Evolutionary conservation across 2,888 invertebrate genomes (phyloP).

Genomic region (Himalopsyche tibetana): DNA sequence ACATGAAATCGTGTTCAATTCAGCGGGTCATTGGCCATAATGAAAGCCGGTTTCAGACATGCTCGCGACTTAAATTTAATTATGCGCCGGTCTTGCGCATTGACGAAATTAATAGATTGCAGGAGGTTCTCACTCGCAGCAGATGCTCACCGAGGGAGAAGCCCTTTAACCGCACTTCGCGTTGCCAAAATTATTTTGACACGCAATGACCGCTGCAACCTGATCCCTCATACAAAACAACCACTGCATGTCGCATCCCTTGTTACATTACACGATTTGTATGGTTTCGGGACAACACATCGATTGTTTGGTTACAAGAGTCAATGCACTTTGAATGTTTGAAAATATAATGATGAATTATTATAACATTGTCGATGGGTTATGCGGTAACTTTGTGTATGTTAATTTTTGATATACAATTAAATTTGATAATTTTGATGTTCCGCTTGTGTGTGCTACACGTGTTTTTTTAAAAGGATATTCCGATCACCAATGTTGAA

Average conservation of each 20-base stretch:
- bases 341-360: too few species aligned
- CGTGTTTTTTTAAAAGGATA: too few species aligned
- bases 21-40: not conserved
- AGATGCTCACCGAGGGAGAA: slow-evolving; percentile 9
- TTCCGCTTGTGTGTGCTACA: too few species aligned
- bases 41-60: not conserved
- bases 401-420: too few species aligned
- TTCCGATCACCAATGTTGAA: too few species aligned
- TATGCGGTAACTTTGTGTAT: too few species aligned
- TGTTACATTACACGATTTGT: not conserved
- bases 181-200: slow-evolving; percentile 28
- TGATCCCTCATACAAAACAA: not conserved
- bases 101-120: not conserved
- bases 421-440: too few species aligned
- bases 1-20: too few species aligned
- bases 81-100: not conserved
- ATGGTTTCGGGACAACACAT: not conserved
- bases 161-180: not conserved
- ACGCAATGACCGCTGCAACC: slow-evolving; percentile 13
- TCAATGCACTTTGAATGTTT: too few species aligned
- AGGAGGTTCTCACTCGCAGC: not conserved
- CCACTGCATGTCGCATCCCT: slow-evolving; percentile 9
- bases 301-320: too few species aligned
- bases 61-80: not conserved
- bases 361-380: too few species aligned